Conservation (phyloP, 37 sponge, comb jelly and placozoan species). For the Tethya wilhelma region DNA sequence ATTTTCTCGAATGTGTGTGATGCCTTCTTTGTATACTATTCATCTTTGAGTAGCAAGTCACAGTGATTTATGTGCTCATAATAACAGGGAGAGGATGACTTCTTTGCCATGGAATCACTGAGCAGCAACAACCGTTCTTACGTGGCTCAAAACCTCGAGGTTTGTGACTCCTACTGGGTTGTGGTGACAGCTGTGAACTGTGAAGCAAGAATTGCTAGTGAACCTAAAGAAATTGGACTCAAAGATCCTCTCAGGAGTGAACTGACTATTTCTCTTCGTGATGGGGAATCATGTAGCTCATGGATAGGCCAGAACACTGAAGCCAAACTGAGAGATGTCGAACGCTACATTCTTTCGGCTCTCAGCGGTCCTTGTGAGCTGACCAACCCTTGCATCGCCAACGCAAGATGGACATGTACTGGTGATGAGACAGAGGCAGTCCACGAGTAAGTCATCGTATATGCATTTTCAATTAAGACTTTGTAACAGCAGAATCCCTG, state of each 20-base stretch:
- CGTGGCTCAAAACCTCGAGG: too few relatives aligned
- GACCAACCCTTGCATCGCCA: background rate
- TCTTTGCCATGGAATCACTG: too few relatives aligned
- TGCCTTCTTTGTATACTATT: too few relatives aligned
- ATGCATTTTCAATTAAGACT: background rate
- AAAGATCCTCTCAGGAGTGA: background rate
- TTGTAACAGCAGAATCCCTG: too few relatives aligned
- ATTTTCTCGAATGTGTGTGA: too few relatives aligned
- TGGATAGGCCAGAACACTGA: background rate
- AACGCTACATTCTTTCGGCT: background rate
- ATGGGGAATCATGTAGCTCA: background rate
- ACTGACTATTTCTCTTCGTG: background rate
- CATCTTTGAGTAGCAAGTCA: too few relatives aligned
- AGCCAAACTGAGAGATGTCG: background rate
- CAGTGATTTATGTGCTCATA: too few relatives aligned
- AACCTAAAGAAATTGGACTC: background rate
- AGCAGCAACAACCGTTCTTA: too few relatives aligned
- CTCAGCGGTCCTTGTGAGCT: background rate
- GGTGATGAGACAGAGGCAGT: background rate
- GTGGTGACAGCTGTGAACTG: constrained; percentile 5
- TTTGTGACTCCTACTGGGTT: constrained; percentile 1
- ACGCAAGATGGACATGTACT: background rate
- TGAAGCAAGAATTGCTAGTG: background rate
- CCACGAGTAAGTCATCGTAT: background rate
- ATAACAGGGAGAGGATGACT: too few relatives aligned